Evolutionary conservation across 2,888 invertebrate genomes (phyloP), one percentile per base, ranked within the genome.

Genomic region (Phyllotreta striolata): DNA sequence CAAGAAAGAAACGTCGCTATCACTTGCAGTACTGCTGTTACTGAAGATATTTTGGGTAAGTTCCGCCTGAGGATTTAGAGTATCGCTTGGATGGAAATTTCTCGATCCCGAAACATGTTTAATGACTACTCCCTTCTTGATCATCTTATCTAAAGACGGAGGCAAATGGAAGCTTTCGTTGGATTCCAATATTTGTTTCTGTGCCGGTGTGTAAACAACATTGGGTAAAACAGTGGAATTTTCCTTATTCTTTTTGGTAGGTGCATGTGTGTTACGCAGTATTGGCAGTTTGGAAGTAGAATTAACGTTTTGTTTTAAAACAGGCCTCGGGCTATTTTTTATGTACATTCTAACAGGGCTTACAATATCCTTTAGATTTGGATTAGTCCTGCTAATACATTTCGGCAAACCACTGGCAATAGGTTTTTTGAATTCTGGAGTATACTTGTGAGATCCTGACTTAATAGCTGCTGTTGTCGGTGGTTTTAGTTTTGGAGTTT

Each of bases 301-400:
- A 5, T 37, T 10, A 4, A 64, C 46, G 10, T 64, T 66, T 39
- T 64, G 52, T 55, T 59, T 62, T 24, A 66, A 34, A 3, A 64
- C 37, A 1, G 64, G 34, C 9, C 49, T 54, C 6, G 68, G 66
- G 52, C 68, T 68, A 49, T 66, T 58, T 24, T 66, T 66, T 40
- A 68, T 68, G 35, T 68, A 68, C 39, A 66, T 43, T 7, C 66
- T 55, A 4, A 68, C 66, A 8, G 68, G 68, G 13, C 68, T 68
- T 7, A 66, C 56, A 6, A 68, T 56, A 41, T 68, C 55, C 41
- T 64, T 66, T 7, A 66, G 13, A 55, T 46, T 39, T 34, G 51
- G 24, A 43, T 38, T 55, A 24, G 24, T 24, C 24, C 4, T 1
- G 24, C 24, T 1, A 1, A 24, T 24, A 3, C 2, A 24, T 24